Percentiles rank a stretch among this genome's conserved stretches.
Evolutionary conservation across 2,113 vertebrate genomes (phyloP).

Genomic region (Agapornis roseicollis): DNA sequence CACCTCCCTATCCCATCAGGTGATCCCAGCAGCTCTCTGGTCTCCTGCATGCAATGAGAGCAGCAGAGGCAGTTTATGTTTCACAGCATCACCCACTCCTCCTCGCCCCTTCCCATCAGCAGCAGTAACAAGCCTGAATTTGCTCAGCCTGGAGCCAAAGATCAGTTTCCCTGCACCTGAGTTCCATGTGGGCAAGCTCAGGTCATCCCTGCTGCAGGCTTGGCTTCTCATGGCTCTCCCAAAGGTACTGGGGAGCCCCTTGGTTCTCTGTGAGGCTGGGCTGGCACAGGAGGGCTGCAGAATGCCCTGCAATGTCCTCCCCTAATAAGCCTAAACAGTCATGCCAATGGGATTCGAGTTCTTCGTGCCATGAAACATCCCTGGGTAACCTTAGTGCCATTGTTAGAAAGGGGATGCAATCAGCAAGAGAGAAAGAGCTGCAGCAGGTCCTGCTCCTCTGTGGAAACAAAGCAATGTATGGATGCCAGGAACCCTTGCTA

Average conservation of each 20-base stretch:
- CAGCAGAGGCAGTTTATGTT: neutral
- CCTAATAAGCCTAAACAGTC: neutral
- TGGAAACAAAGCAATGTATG: neutral
- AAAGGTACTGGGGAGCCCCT: neutral
- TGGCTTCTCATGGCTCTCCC: neutral
- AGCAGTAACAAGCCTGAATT: neutral
- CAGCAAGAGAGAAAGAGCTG: neutral
- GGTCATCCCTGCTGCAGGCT: neutral
- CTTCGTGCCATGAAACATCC: rapidly evolving
- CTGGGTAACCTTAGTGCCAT: rapidly evolving
- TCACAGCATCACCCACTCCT: neutral
- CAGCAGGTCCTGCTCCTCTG: neutral
- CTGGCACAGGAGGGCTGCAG: neutral
- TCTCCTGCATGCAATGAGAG: rapidly evolving
- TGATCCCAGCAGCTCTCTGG: neutral
- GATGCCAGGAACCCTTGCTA: neutral
- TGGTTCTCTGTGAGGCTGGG: rapidly evolving
- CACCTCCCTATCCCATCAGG: neutral
- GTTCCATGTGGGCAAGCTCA: rapidly evolving
- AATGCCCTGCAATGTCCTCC: neutral
- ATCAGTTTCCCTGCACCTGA: rapidly evolving
- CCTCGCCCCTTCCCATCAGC: neutral
- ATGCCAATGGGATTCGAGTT: rapidly evolving
- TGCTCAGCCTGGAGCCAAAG: neutral
- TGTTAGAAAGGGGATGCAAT: rapidly evolving